Conservation (phyloP, 2,797 vertebrate species). For the Cyclopterus lumpus region DNA sequence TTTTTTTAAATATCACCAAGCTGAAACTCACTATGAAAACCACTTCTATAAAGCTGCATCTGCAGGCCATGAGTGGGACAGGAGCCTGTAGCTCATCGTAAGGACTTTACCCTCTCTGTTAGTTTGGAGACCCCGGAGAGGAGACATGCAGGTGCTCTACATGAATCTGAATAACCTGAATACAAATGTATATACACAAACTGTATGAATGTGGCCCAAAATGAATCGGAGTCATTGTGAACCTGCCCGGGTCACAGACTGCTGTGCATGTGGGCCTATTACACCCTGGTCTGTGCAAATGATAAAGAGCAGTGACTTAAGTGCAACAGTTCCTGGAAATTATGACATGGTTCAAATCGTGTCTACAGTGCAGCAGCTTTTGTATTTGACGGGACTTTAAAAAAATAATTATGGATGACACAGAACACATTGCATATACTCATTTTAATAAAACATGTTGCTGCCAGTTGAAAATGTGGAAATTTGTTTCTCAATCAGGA, state of each 20-base stretch:
- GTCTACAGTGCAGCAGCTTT: slow-evolving; percentile 4
- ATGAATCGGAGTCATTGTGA: neutral
- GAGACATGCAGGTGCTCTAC: neutral
- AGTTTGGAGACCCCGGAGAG: neutral
- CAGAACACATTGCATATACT: slow-evolving; percentile 6
- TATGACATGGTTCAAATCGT: neutral
- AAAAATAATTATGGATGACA: neutral
- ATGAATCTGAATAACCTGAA: slow-evolving; percentile 1
- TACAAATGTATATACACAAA: neutral
- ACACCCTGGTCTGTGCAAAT: neutral
- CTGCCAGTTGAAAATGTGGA: slow-evolving; percentile 44
- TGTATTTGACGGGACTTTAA: neutral
- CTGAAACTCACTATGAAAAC: neutral
- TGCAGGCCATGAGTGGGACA: neutral
- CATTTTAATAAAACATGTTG: slow-evolving; percentile 41
- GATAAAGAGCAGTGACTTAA: neutral
- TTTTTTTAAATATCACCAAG: neutral
- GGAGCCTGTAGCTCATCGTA: neutral
- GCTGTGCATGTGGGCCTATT: neutral
- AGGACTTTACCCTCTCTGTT: neutral
- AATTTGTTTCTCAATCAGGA: slow-evolving; percentile 50
- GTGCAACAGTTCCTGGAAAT: neutral
- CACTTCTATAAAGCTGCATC: neutral
- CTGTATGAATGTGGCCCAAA: neutral
- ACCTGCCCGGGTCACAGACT: neutral